Evolutionary conservation across 2,797 vertebrate genomes (phyloP), one percentile per base, ranked within the genome.

Genomic region (Myotis findleyi): DNA sequence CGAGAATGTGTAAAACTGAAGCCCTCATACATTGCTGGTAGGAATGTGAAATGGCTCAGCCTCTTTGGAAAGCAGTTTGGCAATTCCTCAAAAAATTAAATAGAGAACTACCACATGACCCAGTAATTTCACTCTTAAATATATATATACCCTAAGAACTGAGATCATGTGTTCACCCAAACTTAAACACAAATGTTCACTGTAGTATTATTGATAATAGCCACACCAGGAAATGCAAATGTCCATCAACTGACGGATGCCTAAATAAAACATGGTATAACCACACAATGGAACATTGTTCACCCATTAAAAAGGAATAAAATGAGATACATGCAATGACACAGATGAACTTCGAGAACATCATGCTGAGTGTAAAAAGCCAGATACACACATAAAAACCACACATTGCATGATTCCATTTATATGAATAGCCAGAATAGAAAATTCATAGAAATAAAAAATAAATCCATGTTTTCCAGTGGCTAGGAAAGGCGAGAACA

Each of bases 61-160:
- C 2, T 13, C 44, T 89, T 69, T 86, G 21, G 41, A 97, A 89
- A 92, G 83, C 5, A 23, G 33, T 84, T 27, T 64, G 17, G 49
- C 33, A 83, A 21, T 36, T 93, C n/a, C 55, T 92, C 53, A 79
- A 80, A 90, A 80, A 83, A 10, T 77, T 94, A 73, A 83, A 62
- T 12, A 64, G 62, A 64, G 33, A 68, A 68, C 66, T 71, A 71
- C 11, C 68, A 41, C 68, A 41, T 41, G 36, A 71, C 11, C 11
- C 68, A 71, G 36, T 71, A 23, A 71, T 41, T 14, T 21, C 21
- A 71, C 68, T 21, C 33, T 20, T 71, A 71, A 41, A 41, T 71
- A 38, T 23, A 41, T 71, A 38, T 23, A 38, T 71, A 71, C 38
- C 5, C 68, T 57, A 71, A 69, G 25, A 88, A 88, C 18, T 64